Evolutionary conservation across 2,888 invertebrate genomes (phyloP), one percentile per base, ranked within the genome.

Genomic region (Callyntrura guangdongensis): DNA sequence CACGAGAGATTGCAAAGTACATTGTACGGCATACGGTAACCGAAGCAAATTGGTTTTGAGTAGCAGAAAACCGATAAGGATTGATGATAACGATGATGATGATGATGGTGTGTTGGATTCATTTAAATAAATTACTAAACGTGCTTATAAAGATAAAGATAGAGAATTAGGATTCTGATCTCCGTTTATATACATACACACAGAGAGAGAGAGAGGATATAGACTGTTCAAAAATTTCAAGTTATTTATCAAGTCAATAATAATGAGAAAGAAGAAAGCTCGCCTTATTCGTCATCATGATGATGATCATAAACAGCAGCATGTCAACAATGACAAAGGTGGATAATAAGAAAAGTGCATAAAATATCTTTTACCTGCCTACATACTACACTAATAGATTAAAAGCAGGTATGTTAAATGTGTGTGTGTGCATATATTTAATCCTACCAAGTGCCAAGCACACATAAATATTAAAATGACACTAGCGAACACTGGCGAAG

Each of bases 231-330:
- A n/a, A 49, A 77, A 77, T 77, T 49, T 53, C 49, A 77, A 77
- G 49, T 77, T 77, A 53, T 77, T 77, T 77, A 77, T 53, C 77
- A 77, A 77, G 77, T 77, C 20, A 25, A 77, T 20, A 74, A 47
- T 77, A 53, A 77, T 77, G 53, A 53, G 77, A 77, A 45, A 77
- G 49, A 77, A 77, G 77, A 77, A 77, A 77, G 77, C 77, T 77
- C 11, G 77, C 77, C 77, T 77, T 77, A 77, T 77, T 77, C 53
- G 77, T 25, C 53, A 14, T 77, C 53, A 77, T 77, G 47, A 22
- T 49, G 2, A n/a, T 45, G 9, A 67, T 36, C 12, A 27, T 11
- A 12, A 67, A 14, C 25, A 36, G 4, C 49, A 49, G 47, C 74
- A 20, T 49, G 74, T 74, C 74, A 20, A 74, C 74, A 74, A 45